These are phyloP conservation scores for Girardinus metallicus DNA, from an alignment of 2,797 vertebrate genomes.

Conservation along the genomic window DNA sequence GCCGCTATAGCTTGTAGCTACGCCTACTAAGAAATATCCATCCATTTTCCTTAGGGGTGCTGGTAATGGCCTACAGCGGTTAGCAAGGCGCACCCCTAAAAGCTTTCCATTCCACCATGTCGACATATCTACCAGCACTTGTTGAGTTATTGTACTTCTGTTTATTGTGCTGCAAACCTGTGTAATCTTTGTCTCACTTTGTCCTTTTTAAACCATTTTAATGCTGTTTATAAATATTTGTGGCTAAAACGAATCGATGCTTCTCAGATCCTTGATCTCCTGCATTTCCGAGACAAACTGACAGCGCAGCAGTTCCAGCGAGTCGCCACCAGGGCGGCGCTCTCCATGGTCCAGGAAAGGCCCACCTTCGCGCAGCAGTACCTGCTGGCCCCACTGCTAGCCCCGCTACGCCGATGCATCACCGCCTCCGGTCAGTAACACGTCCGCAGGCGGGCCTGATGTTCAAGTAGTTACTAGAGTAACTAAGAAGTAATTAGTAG, in stretches of 20 bases:
- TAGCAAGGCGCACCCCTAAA: neutral
- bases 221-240: neutral
- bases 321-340: constrained; percentile 85
- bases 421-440: constrained; percentile 72
- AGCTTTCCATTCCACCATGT: neutral
- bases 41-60: neutral
- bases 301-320: constrained; percentile 88
- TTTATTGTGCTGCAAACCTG: neutral
- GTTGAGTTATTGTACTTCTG: neutral
- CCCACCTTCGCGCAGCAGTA: constrained; percentile 81
- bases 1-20: too few species aligned
- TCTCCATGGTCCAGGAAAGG: constrained; percentile 82
- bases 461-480: neutral
- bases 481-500: neutral
- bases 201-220: neutral
- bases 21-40: neutral
- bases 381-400: constrained; percentile 85
- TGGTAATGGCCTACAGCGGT: neutral
- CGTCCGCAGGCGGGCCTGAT: neutral
- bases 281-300: constrained; percentile 88
- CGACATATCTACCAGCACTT: neutral
- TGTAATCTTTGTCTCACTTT: neutral
- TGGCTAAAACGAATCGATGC: neutral
- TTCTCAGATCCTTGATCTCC: constrained; percentile 86
- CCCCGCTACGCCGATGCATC: constrained; percentile 80